Percentiles rank a stretch among this genome's conserved stretches.
Evolutionary conservation across 2,888 invertebrate genomes (phyloP).

Genomic region (Elmis aenea): DNA sequence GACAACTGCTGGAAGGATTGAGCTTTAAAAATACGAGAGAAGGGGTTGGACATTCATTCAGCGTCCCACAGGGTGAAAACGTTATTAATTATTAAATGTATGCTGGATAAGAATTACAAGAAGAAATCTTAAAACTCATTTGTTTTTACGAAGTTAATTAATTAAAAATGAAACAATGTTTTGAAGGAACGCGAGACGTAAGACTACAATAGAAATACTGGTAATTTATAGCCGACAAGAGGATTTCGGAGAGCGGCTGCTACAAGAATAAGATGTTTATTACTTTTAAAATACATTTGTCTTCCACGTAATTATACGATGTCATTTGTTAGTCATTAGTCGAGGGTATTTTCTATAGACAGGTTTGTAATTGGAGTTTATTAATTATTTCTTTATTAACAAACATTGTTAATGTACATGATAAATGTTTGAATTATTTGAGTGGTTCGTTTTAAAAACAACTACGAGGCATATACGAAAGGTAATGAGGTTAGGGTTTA

Average conservation of each 20-base stretch:
- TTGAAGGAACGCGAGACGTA: constrained; percentile 22
- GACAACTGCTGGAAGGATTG: constrained; percentile 20
- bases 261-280: constrained; percentile 27
- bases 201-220: constrained; percentile 20
- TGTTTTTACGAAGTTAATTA: constrained; percentile 43
- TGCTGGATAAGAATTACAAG: constrained; percentile 33
- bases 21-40: constrained; percentile 23
- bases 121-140: constrained; percentile 42
- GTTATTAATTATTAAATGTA: constrained; percentile 38
- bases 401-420: too few species aligned
- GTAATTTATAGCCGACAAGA: constrained; percentile 21
- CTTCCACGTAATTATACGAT: constrained; percentile 37
- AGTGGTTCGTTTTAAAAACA: too few species aligned
- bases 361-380: not conserved
- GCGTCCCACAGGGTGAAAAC: constrained; percentile 29
- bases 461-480: too few species aligned
- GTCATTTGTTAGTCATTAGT: constrained; percentile 28
- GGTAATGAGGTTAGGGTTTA: too few species aligned
- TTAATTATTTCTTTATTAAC: too few species aligned
- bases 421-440: too few species aligned
- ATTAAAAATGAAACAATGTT: constrained; percentile 40
- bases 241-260: constrained; percentile 22
- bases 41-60: constrained; percentile 23
- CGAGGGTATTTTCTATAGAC: not conserved
- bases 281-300: constrained; percentile 28